These are phyloP conservation scores for Brachypalpus laphriformis DNA, from an alignment of 2,888 invertebrate species.

Conservation along the genomic window DNA sequence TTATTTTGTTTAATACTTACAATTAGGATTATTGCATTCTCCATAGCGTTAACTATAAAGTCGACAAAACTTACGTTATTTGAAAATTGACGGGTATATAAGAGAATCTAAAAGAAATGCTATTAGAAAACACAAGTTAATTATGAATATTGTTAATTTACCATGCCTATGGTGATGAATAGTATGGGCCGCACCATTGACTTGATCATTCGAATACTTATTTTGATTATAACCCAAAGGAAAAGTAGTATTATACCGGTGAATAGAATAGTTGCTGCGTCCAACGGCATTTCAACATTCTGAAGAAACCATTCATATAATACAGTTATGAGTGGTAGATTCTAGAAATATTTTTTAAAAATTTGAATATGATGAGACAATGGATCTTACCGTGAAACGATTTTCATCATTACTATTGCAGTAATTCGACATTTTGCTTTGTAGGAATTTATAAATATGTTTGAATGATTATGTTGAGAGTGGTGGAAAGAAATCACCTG, in stretches of 20 bases:
- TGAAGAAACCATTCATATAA: constrained; percentile 52
- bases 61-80: neutral
- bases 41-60: neutral
- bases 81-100: constrained; percentile 28
- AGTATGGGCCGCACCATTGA: constrained; percentile 44
- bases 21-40: neutral
- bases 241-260: constrained; percentile 17
- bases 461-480: too few species aligned
- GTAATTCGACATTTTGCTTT: neutral
- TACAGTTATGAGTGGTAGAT: constrained; percentile 18
- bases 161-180: neutral
- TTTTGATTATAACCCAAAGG: constrained; percentile 47
- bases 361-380: neutral
- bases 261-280: constrained; percentile 30
- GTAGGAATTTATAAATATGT: too few species aligned
- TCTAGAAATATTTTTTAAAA: neutral
- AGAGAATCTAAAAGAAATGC: constrained; percentile 3
- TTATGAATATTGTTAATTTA: neutral
- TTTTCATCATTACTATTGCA: neutral
- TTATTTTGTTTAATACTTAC: constrained; percentile 15
- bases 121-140: neutral
- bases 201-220: constrained; percentile 34
- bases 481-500: too few species aligned
- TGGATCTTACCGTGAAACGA: neutral
- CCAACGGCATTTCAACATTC: constrained; percentile 36